A percentile compares a stretch with the other conserved stretches of the same genome.
Evolutionary conservation across 2,888 invertebrate genomes (phyloP).

Genomic region (Hetaerina titia): DNA sequence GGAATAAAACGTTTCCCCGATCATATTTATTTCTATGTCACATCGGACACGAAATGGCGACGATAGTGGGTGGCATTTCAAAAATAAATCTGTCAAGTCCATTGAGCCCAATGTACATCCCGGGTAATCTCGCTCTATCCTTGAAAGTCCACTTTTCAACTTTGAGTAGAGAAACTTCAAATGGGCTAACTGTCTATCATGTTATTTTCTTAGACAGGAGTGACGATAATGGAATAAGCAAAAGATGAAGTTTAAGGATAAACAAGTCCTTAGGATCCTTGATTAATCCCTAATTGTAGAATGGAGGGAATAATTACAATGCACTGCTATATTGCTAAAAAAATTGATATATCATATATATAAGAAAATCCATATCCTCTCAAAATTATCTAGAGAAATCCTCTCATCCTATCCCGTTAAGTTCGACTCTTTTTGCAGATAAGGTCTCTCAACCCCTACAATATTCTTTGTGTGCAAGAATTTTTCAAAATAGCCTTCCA

Average conservation of each 20-base stretch:
- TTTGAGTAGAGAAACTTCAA: not conserved
- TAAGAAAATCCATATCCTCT: too few relatives aligned
- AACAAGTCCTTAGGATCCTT: not conserved
- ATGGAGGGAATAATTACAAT: too few relatives aligned
- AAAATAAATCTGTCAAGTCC: not conserved
- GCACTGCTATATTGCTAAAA: too few relatives aligned
- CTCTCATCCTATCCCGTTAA: too few relatives aligned
- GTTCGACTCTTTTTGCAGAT: too few relatives aligned
- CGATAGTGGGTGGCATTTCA: not conserved
- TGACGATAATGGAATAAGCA: not conserved
- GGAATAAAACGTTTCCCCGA: not conserved
- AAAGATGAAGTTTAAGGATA: not conserved
- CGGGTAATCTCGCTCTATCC: not conserved
- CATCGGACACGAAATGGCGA: not conserved
- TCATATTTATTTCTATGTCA: not conserved
- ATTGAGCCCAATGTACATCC: not conserved
- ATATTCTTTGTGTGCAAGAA: too few relatives aligned
- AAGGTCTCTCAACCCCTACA: too few relatives aligned
- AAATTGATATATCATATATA: too few relatives aligned
- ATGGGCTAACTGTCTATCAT: not conserved
- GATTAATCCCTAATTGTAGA: not conserved
- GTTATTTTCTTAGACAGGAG: not conserved
- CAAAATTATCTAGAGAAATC: too few relatives aligned
- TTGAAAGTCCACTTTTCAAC: not conserved
- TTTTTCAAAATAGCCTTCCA: too few relatives aligned